Percentiles rank a stretch among this genome's conserved stretches.
Conservation (phyloP, 1,140 invertebrate species). For the Papilio xuthus region DNA sequence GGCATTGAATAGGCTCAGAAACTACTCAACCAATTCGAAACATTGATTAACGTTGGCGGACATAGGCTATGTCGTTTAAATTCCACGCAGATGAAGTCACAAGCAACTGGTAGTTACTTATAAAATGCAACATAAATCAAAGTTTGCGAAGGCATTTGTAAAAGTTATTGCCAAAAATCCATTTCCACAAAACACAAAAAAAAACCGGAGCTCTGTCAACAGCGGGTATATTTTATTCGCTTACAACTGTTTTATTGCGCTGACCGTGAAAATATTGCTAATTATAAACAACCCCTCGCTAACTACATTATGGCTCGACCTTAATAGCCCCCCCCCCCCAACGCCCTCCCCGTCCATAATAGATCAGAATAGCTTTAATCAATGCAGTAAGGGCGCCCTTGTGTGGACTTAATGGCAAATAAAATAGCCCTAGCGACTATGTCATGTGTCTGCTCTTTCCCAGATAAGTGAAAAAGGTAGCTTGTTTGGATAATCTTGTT, state of each 20-base stretch:
- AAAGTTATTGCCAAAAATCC: no score
- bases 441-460: neutral
- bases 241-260: neutral
- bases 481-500: neutral
- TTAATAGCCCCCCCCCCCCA: neutral
- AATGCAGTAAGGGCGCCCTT: slow-evolving; percentile 12
- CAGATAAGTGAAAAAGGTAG: neutral
- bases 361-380: slow-evolving; percentile 10
- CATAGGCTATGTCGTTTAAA: no score
- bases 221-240: neutral
- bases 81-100: no score
- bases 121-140: no score
- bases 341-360: neutral
- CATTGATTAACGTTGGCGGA: no score
- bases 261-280: slow-evolving; percentile 7
- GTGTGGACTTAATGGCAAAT: neutral
- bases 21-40: no score
- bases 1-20: no score
- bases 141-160: no score
- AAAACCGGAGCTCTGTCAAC: neutral
- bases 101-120: no score
- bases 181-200: no score
- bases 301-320: slow-evolving; percentile 5
- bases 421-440: neutral
- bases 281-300: neutral